Conservation (phyloP, 2,888 invertebrate genomes). For the Latheticus oryzae region DNA sequence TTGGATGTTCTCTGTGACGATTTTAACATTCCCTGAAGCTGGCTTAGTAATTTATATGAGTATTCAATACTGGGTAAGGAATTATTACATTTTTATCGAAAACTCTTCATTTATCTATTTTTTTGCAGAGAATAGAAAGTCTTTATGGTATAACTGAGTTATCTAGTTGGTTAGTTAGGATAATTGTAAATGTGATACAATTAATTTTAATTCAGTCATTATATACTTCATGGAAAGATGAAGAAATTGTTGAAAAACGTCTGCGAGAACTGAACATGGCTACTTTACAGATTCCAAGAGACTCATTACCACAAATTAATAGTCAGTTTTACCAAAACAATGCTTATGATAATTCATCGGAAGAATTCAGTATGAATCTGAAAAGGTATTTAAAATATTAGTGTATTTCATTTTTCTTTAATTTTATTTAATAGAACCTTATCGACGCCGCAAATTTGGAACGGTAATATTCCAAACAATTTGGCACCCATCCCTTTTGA, state of each 20-base stretch:
- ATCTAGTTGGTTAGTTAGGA: slow-evolving; percentile 66
- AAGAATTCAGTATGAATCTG: slow-evolving; percentile 53
- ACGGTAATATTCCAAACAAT: slow-evolving; percentile 57
- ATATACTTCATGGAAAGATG: slow-evolving; percentile 68
- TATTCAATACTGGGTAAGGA: slow-evolving; percentile 70
- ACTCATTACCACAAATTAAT: slow-evolving; percentile 51
- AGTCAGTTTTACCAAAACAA: slow-evolving; percentile 62
- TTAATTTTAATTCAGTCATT: slow-evolving; percentile 68
- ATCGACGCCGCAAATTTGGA: slow-evolving; percentile 61
- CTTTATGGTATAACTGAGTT: slow-evolving; percentile 67
- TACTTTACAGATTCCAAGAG: slow-evolving; percentile 56
- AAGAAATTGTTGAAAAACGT: slow-evolving; percentile 66
- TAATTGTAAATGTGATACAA: slow-evolving; percentile 65
- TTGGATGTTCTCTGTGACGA: slow-evolving; percentile 68
- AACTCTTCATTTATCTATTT: background rate
- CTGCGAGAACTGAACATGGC: slow-evolving; percentile 66
- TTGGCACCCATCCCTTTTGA: slow-evolving; percentile 57
- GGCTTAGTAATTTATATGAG: slow-evolving; percentile 70
- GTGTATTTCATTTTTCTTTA: background rate
- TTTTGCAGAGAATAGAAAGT: slow-evolving; percentile 65
- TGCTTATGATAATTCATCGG: slow-evolving; percentile 61
- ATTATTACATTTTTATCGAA: slow-evolving; percentile 16
- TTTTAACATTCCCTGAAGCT: slow-evolving; percentile 69
- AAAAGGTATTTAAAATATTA: slow-evolving; percentile 48
- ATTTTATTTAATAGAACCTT: slow-evolving; percentile 54